A percentile compares a stretch with the other conserved stretches of the same genome.
These are phyloP conservation scores for Virgularia gustaviana DNA, from an alignment of 92 coral and sea anemone species.

Conservation along the genomic window DNA sequence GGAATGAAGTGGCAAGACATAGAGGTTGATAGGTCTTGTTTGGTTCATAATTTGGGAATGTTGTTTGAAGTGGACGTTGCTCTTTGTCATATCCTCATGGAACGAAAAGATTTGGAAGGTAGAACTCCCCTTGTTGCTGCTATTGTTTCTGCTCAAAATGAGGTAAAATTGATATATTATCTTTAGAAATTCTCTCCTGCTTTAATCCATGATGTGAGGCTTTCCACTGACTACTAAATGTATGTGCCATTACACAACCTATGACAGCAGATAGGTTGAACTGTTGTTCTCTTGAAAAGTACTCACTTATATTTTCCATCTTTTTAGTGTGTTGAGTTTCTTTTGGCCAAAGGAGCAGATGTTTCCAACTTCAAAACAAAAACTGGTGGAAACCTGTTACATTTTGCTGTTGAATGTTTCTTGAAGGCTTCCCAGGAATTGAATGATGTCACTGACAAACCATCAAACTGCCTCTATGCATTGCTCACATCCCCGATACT, in stretches of 20 bases:
- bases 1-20: slow-evolving; percentile 42
- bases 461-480: slow-evolving; percentile 50
- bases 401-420: slow-evolving; percentile 83
- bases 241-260: no score
- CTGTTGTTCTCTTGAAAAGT: no score
- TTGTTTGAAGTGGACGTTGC: slow-evolving; percentile 63
- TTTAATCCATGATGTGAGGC: no score
- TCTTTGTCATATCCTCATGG: slow-evolving; percentile 45
- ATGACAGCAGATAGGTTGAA: no score
- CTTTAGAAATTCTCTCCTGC: no score
- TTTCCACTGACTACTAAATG: no score
- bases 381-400: slow-evolving; percentile 74
- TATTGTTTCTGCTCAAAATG: slow-evolving; percentile 69
- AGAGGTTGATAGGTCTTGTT: not conserved
- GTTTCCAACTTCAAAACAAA: slow-evolving; percentile 45
- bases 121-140: slow-evolving; percentile 76
- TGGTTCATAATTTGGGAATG: slow-evolving; percentile 64
- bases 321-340: slow-evolving; percentile 67
- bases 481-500: slow-evolving; percentile 46
- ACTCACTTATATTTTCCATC: no score
- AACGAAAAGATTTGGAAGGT: slow-evolving; percentile 51
- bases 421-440: slow-evolving; percentile 30
- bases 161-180: slow-evolving; percentile 51
- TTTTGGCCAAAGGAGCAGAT: slow-evolving; percentile 68
- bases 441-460: slow-evolving; percentile 39